phyloP scores from a whole-genome alignment of 2,888 invertebrate species.

The Zootermopsis nevadensis region DNA sequence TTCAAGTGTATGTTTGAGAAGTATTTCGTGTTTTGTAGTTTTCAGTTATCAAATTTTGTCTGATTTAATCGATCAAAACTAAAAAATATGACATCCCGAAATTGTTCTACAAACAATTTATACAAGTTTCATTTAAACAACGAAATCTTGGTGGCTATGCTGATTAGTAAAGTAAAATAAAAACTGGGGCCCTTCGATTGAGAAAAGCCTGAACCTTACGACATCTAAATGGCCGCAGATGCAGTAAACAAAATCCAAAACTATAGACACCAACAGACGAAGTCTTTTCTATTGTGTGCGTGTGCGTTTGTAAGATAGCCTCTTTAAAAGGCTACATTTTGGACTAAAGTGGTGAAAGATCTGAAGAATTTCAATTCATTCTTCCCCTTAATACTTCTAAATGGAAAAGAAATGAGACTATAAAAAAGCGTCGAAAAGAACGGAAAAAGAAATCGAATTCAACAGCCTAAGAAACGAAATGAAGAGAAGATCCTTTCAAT shows the following conservation, averaged over 20 bases:
- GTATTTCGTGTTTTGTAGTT: too few species aligned
- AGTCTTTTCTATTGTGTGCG: not conserved
- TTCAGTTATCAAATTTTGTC: too few species aligned
- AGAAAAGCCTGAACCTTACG: not conserved
- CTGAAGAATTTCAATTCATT: constrained; percentile 3
- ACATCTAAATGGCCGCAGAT: not conserved
- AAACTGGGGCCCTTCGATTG: not conserved
- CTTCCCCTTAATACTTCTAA: constrained; percentile 20
- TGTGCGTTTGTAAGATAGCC: not conserved
- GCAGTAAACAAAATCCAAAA: not conserved
- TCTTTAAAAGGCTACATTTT: not conserved
- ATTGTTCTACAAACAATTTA: too few species aligned
- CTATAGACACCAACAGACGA: not conserved
- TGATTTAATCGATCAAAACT: too few species aligned
- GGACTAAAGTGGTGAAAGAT: constrained; percentile 16
- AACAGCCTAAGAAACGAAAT: not conserved
- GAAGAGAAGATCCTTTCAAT: constrained; percentile 27
- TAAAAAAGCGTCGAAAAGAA: not conserved
- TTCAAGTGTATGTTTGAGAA: too few species aligned
- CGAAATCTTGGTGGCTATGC: too few species aligned
- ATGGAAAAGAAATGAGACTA: constrained; percentile 20
- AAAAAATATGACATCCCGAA: too few species aligned
- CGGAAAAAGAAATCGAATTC: constrained; percentile 22
- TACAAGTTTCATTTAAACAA: too few species aligned
- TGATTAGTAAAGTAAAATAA: too few species aligned